A percentile compares a stretch with the other conserved stretches of the same genome.
These are phyloP conservation scores for Podilymbus podiceps DNA, from an alignment of 2,113 vertebrate genomes.

Conservation along the genomic window DNA sequence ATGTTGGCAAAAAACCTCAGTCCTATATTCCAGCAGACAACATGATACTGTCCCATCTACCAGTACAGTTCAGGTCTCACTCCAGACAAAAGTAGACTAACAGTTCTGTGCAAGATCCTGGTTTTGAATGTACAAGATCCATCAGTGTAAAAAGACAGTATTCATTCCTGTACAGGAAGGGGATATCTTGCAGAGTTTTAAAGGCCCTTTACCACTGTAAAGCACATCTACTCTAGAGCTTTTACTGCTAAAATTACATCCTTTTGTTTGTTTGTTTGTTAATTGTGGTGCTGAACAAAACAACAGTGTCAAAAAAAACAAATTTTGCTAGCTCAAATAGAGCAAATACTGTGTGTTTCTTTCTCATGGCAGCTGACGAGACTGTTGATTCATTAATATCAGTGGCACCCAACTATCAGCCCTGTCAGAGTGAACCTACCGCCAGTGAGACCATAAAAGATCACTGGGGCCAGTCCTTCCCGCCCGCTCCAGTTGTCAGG, in stretches of 20 bases:
- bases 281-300: neutral
- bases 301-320: fast-evolving
- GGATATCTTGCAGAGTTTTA: neutral
- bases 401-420: neutral
- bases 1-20: fast-evolving
- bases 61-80: neutral
- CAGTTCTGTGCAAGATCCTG: neutral
- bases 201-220: neutral
- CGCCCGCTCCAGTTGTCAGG: neutral
- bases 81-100: neutral
- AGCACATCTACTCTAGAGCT: neutral
- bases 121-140: neutral
- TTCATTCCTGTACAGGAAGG: neutral
- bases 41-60: too few relatives aligned
- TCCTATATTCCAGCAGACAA: neutral
- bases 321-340: neutral
- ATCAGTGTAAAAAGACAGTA: neutral
- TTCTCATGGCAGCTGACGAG: neutral
- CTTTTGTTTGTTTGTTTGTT: neutral
- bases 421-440: neutral
- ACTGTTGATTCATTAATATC: neutral
- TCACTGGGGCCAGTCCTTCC: neutral
- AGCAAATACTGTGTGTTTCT: neutral
- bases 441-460: neutral
- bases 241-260: neutral